A percentile compares a stretch with the other conserved stretches of the same genome.
These are phyloP conservation scores for Calycopis cecrops DNA, from an alignment of 1,140 invertebrate genomes.

Conservation along the genomic window DNA sequence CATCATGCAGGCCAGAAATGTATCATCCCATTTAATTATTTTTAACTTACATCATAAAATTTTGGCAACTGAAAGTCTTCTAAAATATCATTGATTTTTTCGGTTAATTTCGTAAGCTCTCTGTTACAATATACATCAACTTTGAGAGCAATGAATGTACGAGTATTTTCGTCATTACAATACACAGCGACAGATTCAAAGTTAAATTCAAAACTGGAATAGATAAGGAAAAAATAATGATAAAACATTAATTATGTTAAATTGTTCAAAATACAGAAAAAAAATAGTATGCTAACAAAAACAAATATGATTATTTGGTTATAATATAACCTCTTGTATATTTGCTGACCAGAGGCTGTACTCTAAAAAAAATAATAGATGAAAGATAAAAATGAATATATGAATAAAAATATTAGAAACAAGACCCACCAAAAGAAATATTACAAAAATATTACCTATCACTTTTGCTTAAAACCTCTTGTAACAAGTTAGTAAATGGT, in stretches of 20 bases:
- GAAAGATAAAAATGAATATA: too few relatives aligned
- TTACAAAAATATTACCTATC: slow-evolving; percentile 32
- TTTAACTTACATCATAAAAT: slow-evolving; percentile 44
- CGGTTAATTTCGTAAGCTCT: slow-evolving; percentile 71
- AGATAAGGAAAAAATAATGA: slow-evolving; percentile 10
- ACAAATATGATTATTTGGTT: too few relatives aligned
- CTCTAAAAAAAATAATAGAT: too few relatives aligned
- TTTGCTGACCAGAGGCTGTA: too few relatives aligned
- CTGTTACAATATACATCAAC: slow-evolving; percentile 71
- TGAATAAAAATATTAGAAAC: slow-evolving; percentile 3
- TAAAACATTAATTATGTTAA: too few relatives aligned
- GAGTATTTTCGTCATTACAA: slow-evolving; percentile 83
- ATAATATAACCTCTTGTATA: too few relatives aligned
- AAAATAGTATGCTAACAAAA: too few relatives aligned
- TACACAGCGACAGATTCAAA: slow-evolving; percentile 79
- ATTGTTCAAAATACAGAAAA: too few relatives aligned
- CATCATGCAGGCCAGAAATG: too few relatives aligned
- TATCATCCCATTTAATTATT: not conserved
- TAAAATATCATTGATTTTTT: slow-evolving; percentile 77
- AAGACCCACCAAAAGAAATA: slow-evolving; percentile 11
- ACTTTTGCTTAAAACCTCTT: slow-evolving; percentile 29
- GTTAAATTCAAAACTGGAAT: slow-evolving; percentile 77
- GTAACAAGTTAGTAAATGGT: slow-evolving; percentile 43
- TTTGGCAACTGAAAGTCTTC: slow-evolving; percentile 79
- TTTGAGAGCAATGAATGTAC: slow-evolving; percentile 83